Base-by-base conservation (phyloP, 1,140 invertebrate genomes). In the Ptiloglossa arizonensis region DNA sequence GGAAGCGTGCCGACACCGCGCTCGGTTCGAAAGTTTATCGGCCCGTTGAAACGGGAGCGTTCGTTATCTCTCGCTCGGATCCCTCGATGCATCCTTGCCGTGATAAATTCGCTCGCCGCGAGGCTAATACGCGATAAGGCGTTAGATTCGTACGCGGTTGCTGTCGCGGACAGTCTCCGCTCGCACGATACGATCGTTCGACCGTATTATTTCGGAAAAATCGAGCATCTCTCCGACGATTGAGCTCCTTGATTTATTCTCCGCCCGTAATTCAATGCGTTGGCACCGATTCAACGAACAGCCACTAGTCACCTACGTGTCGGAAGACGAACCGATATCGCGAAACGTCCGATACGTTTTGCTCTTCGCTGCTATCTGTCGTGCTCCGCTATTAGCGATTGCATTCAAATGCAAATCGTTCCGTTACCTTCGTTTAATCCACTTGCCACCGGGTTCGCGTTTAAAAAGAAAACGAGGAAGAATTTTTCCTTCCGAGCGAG, bases 1-100 rank as follows among this genome's bases (percentile, higher is more conserved):
- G 69, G 56, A 62, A 77, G 74, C 67, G 74, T 62, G 74, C 66
- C 74, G 74, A 62, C 67, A 57, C 52, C 27, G 3, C 24, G 27
- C 19, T 59, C 15, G n/a, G 38, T 74, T 56, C 66, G 46, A 76
- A 69, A 70, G 44, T 70, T 50, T 69, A 69, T 60, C 73, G 24
- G 13, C 22, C 32, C 0, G 19, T 44, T 29, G 41, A 22, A 59
- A 50, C 54, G n/a, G n/a, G 38, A 67, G 24, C 46, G 27, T 62
- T 5, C 57, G 0, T 27, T 56, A 54, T 66, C 38, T 44, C 29
- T 3, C 2, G n/a, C n/a, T 17, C 8, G 13, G 62, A 75, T 75
- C 63, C 17, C n/a, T 0, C 22, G 19, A 62, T 41, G 35, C 35
- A 8, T 24, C 15, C 4, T 24, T 44, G 1, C 15, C 22, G 4